A percentile compares a stretch with the other conserved stretches of the same genome.
These are phyloP conservation scores for Drosophila stalkeri DNA, from an alignment of 2,888 invertebrate genomes.

Conservation along the genomic window DNA sequence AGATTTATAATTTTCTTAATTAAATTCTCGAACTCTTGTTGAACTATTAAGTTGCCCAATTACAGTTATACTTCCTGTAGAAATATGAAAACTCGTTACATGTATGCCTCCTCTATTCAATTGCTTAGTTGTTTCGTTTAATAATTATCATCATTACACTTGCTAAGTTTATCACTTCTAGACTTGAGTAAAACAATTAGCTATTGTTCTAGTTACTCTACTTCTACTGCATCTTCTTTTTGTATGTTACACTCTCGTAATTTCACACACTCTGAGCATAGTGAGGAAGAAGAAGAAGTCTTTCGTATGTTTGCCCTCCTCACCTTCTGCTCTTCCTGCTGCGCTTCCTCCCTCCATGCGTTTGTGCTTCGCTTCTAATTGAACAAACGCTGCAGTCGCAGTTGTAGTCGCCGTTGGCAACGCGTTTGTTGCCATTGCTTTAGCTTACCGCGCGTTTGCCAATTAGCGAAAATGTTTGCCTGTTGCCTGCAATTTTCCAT, in stretches of 20 bases:
- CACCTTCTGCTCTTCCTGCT: conserved; percentile 4
- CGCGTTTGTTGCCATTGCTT: conserved; percentile 29
- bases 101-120: neutral
- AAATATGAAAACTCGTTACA: neutral
- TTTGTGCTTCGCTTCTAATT: conserved; percentile 65
- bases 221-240: conserved; percentile 11
- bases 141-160: conserved; percentile 46
- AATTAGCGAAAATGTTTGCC: conserved; percentile 74
- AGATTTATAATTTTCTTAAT: neutral
- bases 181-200: conserved; percentile 46
- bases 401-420: conserved; percentile 27
- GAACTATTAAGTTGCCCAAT: neutral
- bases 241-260: conserved; percentile 31
- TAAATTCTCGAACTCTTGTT: neutral
- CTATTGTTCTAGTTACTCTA: conserved; percentile 26
- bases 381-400: conserved; percentile 55
- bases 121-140: conserved; percentile 13
- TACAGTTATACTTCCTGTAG: neutral
- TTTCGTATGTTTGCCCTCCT: neutral
- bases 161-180: conserved; percentile 53
- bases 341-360: neutral
- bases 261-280: conserved; percentile 45
- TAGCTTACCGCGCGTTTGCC: conserved; percentile 54
- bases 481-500: conserved; percentile 55
- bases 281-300: conserved; percentile 9